Percentiles rank a stretch among this genome's conserved stretches.
Evolutionary conservation across 2,797 vertebrate species (phyloP).

Genomic region (Neopelma chrysocephalum): DNA sequence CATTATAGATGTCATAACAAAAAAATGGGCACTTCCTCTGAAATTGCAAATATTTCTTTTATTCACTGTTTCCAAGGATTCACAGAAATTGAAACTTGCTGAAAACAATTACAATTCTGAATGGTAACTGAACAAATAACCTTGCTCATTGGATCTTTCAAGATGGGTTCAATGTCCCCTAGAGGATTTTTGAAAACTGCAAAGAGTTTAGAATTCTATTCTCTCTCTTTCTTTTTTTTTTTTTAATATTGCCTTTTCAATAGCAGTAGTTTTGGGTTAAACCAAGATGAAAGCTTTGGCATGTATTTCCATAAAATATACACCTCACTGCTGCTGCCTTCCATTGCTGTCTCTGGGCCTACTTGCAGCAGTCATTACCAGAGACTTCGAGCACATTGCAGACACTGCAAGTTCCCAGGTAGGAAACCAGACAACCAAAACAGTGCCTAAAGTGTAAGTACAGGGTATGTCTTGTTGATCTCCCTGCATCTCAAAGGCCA

Average conservation of each 20-base stretch:
- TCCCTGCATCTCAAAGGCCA: background rate
- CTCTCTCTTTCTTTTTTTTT: background rate
- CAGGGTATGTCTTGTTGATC: background rate
- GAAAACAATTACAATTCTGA: background rate
- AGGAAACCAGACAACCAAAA: background rate
- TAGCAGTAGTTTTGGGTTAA: background rate
- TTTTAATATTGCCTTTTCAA: background rate
- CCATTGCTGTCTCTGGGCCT: background rate
- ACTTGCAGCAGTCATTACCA: rapidly evolving
- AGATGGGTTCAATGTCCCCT: background rate
- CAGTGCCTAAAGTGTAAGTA: background rate
- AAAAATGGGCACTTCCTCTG: background rate
- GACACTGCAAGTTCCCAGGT: too few species aligned
- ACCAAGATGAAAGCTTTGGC: background rate
- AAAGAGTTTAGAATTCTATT: background rate
- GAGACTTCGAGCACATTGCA: rapidly evolving
- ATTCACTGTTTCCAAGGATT: background rate
- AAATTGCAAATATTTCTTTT: background rate
- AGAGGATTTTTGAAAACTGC: background rate
- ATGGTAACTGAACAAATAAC: background rate
- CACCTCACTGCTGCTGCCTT: background rate
- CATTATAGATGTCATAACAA: background rate
- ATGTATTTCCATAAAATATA: background rate
- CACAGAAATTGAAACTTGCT: background rate
- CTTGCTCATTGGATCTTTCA: background rate